Evolutionary conservation across 2,113 vertebrate species (phyloP).

Genomic region (Panthera uncia): DNA sequence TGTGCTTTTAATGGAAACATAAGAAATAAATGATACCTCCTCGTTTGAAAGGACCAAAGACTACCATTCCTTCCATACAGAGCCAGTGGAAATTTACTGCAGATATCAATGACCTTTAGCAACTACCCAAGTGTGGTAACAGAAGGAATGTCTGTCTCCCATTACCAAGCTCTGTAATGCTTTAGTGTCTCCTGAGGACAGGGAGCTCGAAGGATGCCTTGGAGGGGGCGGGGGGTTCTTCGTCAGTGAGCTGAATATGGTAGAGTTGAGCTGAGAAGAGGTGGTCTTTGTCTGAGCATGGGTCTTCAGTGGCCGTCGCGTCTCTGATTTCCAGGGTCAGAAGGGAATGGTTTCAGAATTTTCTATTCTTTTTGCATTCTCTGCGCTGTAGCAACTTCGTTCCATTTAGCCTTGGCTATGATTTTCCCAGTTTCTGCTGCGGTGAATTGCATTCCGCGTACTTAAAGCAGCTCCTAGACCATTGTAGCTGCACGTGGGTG

Average conservation of each 20-base stretch:
- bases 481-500: not conserved
- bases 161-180: not conserved
- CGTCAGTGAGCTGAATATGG: not conserved
- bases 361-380: not conserved
- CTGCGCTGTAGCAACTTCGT: not conserved
- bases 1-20: conserved; percentile 19
- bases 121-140: not conserved
- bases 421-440: not conserved
- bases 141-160: not conserved
- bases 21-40: conserved; percentile 32
- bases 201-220: not conserved
- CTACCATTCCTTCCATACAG: not conserved
- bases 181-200: not conserved
- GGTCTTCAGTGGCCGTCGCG: not conserved
- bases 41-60: not conserved
- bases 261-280: not conserved
- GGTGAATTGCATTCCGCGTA: not conserved
- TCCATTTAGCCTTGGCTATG: not conserved
- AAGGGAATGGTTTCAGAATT: not conserved
- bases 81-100: not conserved
- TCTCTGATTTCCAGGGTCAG: not conserved
- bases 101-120: not conserved
- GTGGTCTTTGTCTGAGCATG: not conserved
- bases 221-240: not conserved
- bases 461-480: not conserved